Percentiles rank a stretch among this genome's conserved stretches.
phyloP scores from a whole-genome alignment of 2,888 invertebrate species.

The Metalampra italica region DNA sequence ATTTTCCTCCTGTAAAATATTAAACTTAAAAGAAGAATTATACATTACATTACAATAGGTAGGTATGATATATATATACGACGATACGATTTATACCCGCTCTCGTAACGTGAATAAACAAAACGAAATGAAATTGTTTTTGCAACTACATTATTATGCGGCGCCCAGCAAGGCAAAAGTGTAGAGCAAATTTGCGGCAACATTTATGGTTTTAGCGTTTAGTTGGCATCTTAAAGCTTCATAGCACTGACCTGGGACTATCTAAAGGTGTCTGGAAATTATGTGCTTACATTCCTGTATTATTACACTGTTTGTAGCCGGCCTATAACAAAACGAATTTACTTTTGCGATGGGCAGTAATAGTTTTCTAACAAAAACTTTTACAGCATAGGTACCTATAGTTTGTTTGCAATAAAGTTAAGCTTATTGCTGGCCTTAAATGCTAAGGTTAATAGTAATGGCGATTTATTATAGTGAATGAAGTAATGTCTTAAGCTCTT shows the following conservation, averaged over 20 bases:
- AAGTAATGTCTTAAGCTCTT: conserved; percentile 9
- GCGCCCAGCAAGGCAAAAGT: too few relatives aligned
- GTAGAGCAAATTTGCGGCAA: neutral
- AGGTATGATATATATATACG: too few relatives aligned
- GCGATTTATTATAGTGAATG: conserved; percentile 16
- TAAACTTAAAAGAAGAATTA: too few relatives aligned
- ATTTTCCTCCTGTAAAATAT: too few relatives aligned
- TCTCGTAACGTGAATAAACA: too few relatives aligned
- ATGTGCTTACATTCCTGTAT: conserved; percentile 20
- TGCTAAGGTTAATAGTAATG: conserved; percentile 18
- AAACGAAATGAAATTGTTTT: too few relatives aligned
- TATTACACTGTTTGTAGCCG: conserved; percentile 26
- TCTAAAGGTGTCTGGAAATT: neutral
- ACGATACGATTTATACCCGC: too few relatives aligned
- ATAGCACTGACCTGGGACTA: neutral
- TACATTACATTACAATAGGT: too few relatives aligned
- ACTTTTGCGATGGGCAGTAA: conserved; percentile 23
- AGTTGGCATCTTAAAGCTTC: neutral
- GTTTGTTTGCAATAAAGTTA: conserved; percentile 28
- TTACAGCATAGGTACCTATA: too few relatives aligned
- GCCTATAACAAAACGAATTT: conserved; percentile 23
- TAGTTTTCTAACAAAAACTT: conserved; percentile 30
- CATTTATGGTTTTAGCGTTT: conserved; percentile 6
- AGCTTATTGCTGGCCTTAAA: conserved; percentile 27
- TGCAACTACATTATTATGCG: too few relatives aligned